Evolutionary conservation across 1,140 invertebrate genomes (phyloP).

Genomic region (Luehdorfia chinensis): DNA sequence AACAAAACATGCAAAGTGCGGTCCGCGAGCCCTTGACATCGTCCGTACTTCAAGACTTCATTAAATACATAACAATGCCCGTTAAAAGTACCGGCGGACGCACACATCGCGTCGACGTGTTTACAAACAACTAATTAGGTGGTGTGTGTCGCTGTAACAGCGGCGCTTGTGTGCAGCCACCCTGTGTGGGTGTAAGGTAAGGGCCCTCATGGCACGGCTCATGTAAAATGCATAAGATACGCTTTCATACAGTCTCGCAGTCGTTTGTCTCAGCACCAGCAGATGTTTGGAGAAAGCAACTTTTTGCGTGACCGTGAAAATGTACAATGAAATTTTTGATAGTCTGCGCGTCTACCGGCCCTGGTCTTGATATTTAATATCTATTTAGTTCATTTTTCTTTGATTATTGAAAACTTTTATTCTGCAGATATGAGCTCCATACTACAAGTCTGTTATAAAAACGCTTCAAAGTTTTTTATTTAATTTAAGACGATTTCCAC

Average conservation of each 20-base stretch:
- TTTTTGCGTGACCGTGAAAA: slow-evolving; percentile 58
- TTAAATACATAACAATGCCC: slow-evolving; percentile 43
- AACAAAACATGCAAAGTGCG: slow-evolving; percentile 39
- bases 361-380: too few relatives aligned
- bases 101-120: slow-evolving; percentile 35
- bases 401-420: too few relatives aligned
- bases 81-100: slow-evolving; percentile 34
- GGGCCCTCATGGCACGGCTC: slow-evolving; percentile 57
- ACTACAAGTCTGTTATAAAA: too few relatives aligned
- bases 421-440: too few relatives aligned
- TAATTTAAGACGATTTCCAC: too few relatives aligned
- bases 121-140: slow-evolving; percentile 59
- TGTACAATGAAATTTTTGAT: slow-evolving; percentile 24
- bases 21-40: slow-evolving; percentile 39
- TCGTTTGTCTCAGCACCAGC: slow-evolving; percentile 43
- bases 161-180: slow-evolving; percentile 30
- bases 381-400: too few relatives aligned
- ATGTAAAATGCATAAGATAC: slow-evolving; percentile 79
- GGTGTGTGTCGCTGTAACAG: slow-evolving; percentile 34
- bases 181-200: slow-evolving; percentile 59
- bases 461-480: too few relatives aligned
- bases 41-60: slow-evolving; percentile 49
- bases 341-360: neutral
- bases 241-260: slow-evolving; percentile 44
- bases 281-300: slow-evolving; percentile 53